Base-by-base conservation (phyloP, 2,888 invertebrate genomes). In the Parochlus steinenii region DNA sequence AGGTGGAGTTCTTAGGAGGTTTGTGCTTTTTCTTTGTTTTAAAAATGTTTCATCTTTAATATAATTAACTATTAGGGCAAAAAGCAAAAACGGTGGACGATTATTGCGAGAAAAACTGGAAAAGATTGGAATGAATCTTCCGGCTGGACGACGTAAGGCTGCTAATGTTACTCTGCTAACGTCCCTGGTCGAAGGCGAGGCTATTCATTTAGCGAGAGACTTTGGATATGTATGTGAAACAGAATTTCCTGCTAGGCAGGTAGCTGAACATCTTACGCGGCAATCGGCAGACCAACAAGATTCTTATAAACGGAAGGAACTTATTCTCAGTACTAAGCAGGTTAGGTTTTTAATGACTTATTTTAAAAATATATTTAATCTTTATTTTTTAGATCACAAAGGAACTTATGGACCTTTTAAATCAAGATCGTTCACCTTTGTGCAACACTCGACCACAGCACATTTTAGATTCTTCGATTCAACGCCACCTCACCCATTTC, bases 161-260 rank as follows among this genome's bases (percentile, higher is more conserved):
- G 95, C 97, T 37, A 95, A 95, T 53, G 95, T 97, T 17, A 97
- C 97, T 8, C 67, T 97, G 33, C 70, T 97, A 41, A 98, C 98
- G 22, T 97, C 97, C 19, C 65, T 98, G 54, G 98, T 98, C 36
- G 98, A 98, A 80, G 97, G 95, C 46, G 97, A 98, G 65, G 95
- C 98, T 40, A 89, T 97, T 43, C 93, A 98, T 63, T 69, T 98
- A 57, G 98, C 98, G 37, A 71, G 95, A 48, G 98, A 98, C 63
- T 99, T 95, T 59, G 89, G 92, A 42, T 93, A 93, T 64, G 89
- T 97, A 41, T 97, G 97, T 56, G 97, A 98, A 66, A 97, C 95
- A 19, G 98, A 97, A 67, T 98, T 98, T 63, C 98, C 97, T 6
- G 85, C 95, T 45, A 71, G 92, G 30, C 95, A 95, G 61, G 80